Percentiles rank a stretch among this genome's conserved stretches.
Evolutionary conservation across 2,888 invertebrate species (phyloP).

Genomic region (Stegana nigrithorax): DNA sequence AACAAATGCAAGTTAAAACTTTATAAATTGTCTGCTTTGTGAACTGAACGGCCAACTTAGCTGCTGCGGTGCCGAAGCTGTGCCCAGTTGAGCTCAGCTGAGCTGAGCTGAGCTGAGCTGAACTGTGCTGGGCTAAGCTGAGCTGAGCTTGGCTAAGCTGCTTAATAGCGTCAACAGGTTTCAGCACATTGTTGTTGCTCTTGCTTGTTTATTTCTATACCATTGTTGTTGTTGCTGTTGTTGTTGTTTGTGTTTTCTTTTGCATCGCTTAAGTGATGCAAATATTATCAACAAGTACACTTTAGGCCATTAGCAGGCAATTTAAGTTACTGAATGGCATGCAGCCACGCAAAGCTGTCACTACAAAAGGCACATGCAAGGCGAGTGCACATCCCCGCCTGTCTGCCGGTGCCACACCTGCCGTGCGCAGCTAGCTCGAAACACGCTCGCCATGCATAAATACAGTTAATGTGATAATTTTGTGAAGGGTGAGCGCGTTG

Average conservation of each 20-base stretch:
- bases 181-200: no score
- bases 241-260: neutral
- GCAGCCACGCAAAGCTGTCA: slow-evolving; percentile 18
- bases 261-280: slow-evolving; percentile 41
- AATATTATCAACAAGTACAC: slow-evolving; percentile 62
- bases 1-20: slow-evolving; percentile 36
- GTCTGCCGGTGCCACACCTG: slow-evolving; percentile 8
- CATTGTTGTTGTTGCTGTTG: neutral
- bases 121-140: no score
- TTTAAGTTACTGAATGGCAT: slow-evolving; percentile 37
- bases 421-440: neutral
- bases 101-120: no score
- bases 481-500: slow-evolving; percentile 36
- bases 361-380: no score
- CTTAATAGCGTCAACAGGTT: no score
- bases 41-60: no score
- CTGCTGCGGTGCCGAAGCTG: no score
- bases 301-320: slow-evolving; percentile 62
- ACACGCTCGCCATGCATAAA: slow-evolving; percentile 30
- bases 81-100: no score
- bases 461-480: slow-evolving; percentile 48
- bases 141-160: slow-evolving; percentile 8
- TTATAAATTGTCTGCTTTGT: slow-evolving; percentile 31
- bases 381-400: neutral
- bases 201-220: no score